Evolutionary conservation across 2,888 invertebrate genomes (phyloP), one percentile per base, ranked within the genome.

Genomic region (Tromatobia lineatoria): DNA sequence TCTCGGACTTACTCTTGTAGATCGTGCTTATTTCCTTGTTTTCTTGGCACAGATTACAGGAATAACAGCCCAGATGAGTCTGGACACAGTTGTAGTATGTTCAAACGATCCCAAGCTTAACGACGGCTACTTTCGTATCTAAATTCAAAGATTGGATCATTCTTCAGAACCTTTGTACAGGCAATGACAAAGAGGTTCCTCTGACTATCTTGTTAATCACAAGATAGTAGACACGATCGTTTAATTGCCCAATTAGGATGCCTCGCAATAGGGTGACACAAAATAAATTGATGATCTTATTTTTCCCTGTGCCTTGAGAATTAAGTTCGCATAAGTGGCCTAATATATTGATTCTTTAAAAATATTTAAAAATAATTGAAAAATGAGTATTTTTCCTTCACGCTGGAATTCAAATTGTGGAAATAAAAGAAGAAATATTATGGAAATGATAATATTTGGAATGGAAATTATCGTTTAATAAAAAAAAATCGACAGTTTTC

Each of bases 31-130:
- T 69, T 82, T 54, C 78, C 80, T 85, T 84, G 87, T 80, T 85
- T 87, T 89, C 87, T 89, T 90, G 90, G 90, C 90, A 90, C 88
- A 80, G 70, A 78, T 83, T 85, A 81, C 80, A 57, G 78, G 86
- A 80, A 88, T 88, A 80, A 76, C 75, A 57, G 69, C 84, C 61
- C 52, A 42, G 76, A 83, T 73, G 70, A 64, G 67, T 42, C 59
- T 59, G 45, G 47, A 47, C 34, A n/a, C 23, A 45, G 25, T 73
- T 61, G 47, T 25, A 50, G 23, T 47, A 29, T 61, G 54, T 54
- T 70, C 13, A 1, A 2, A 0, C 10, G 45, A 45, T 23, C 6
- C 23, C 13, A 66, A 45, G 25, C 20, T 25, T 15, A 64, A 75
- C 64, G 50, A 25, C 20, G 42, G 52, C 66, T 52, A 38, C 75